A percentile compares a stretch with the other conserved stretches of the same genome.
Conservation (phyloP, 2,888 invertebrate species). For the Hyppa rectilinea region DNA sequence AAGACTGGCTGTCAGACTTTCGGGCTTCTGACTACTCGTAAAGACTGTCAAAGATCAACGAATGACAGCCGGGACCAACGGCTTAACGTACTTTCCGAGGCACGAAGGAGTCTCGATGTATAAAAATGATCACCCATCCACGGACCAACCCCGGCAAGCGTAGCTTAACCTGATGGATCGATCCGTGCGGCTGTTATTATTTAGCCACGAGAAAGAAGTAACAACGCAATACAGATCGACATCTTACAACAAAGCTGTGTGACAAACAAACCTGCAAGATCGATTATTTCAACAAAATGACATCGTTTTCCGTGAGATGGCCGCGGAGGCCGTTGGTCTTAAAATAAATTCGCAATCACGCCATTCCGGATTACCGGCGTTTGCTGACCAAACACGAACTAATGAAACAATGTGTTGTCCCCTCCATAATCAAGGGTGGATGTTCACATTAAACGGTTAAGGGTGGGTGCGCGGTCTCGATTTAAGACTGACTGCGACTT, state of each 20-base stretch:
- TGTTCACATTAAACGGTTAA: slow-evolving; percentile 72
- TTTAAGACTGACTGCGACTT: slow-evolving; percentile 26
- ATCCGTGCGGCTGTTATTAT: too few species aligned
- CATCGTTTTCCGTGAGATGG: slow-evolving; percentile 1
- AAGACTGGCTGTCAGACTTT: too few species aligned
- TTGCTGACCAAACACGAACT: slow-evolving; percentile 79
- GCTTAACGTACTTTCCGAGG: too few species aligned
- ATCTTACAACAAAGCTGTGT: not conserved
- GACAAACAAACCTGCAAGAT: not conserved
- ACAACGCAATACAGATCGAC: not conserved
- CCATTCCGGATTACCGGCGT: slow-evolving; percentile 61
- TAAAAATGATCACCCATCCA: too few species aligned
- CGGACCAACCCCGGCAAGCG: too few species aligned
- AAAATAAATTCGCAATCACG: slow-evolving; percentile 64
- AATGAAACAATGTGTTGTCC: slow-evolving; percentile 79
- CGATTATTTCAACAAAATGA: slow-evolving; percentile 18
- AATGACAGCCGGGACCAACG: too few species aligned
- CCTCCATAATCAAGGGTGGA: slow-evolving; percentile 76
- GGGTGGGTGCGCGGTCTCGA: slow-evolving; percentile 44
- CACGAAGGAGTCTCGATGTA: too few species aligned
- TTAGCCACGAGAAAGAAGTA: too few species aligned
- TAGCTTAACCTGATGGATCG: too few species aligned
- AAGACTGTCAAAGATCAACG: too few species aligned
- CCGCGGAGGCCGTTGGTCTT: slow-evolving; percentile 40
- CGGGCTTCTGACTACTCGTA: too few species aligned